These are phyloP conservation scores for Condylostylus longicornis DNA, from an alignment of 1,140 invertebrate genomes.

Conservation along the genomic window DNA sequence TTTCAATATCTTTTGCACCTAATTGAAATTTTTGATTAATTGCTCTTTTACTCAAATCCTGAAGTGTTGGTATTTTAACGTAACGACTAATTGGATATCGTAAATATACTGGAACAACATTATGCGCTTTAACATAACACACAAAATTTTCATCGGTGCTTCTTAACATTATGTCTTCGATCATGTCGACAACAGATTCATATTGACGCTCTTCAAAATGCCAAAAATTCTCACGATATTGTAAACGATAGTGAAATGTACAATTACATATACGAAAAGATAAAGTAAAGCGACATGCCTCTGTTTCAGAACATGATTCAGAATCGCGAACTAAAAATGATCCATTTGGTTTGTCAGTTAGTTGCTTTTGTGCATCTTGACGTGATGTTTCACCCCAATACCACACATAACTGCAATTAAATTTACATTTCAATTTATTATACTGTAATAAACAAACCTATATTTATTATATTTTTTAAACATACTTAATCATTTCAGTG, in stretches of 20 bases:
- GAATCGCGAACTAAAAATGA: slow-evolving; percentile 65
- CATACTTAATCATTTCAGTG: slow-evolving; percentile 29
- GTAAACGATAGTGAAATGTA: slow-evolving; percentile 44
- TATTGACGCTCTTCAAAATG: slow-evolving; percentile 49
- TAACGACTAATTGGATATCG: slow-evolving; percentile 63
- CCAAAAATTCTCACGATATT: slow-evolving; percentile 25
- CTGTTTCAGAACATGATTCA: slow-evolving; percentile 43
- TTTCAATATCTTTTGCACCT: slow-evolving; percentile 52
- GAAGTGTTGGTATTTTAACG: slow-evolving; percentile 53
- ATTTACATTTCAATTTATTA: slow-evolving; percentile 1
- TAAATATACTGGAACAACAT: slow-evolving; percentile 52
- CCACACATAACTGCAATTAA: slow-evolving; percentile 32
- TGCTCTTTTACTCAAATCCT: slow-evolving; percentile 62
- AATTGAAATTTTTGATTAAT: slow-evolving; percentile 59
- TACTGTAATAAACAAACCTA: slow-evolving; percentile 2
- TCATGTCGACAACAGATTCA: slow-evolving; percentile 50
- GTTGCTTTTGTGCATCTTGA: slow-evolving; percentile 32
- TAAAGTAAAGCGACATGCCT: slow-evolving; percentile 49
- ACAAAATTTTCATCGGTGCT: slow-evolving; percentile 51
- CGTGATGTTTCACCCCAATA: slow-evolving; percentile 37
- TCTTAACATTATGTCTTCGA: slow-evolving; percentile 51
- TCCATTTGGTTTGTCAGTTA: slow-evolving; percentile 56
- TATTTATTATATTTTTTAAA: slow-evolving; percentile 1
- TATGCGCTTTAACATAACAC: slow-evolving; percentile 51
- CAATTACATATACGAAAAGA: slow-evolving; percentile 60